Percentiles rank a stretch among this genome's conserved stretches.
Conservation (phyloP, 2,113 vertebrate genomes). For the Sinocyclocheilus anophthalmus region DNA sequence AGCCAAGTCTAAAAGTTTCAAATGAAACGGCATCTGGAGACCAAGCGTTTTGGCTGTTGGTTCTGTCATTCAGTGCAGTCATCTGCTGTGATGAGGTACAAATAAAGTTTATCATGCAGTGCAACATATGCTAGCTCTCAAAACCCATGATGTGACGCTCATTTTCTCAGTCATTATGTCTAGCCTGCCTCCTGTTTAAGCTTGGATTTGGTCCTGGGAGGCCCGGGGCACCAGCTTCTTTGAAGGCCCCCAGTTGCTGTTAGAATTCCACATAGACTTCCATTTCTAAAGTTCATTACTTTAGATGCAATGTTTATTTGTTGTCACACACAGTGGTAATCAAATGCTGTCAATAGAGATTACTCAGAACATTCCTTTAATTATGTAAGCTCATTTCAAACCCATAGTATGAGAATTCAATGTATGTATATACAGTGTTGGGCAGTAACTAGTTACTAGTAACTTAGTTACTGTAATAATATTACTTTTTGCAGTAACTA, state of each 20-base stretch:
- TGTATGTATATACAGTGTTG: too few relatives aligned
- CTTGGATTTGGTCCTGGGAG: neutral
- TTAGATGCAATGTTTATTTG: neutral
- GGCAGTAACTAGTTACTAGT: too few relatives aligned
- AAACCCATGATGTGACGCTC: neutral
- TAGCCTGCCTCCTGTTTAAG: constrained; percentile 3
- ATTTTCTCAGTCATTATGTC: neutral
- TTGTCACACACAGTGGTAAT: neutral
- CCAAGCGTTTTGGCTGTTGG: neutral
- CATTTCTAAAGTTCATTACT: neutral
- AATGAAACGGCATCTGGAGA: constrained; percentile 9
- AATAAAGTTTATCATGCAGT: constrained; percentile 16
- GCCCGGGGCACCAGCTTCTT: neutral
- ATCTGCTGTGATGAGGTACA: neutral
- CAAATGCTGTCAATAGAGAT: neutral
- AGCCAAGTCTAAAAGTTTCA: neutral
- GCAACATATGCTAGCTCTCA: constrained; percentile 15
- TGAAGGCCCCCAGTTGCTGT: neutral
- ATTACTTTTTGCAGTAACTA: too few relatives aligned
- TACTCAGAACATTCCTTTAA: neutral
- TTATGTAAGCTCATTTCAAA: neutral
- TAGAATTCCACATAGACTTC: neutral
- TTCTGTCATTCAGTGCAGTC: neutral
- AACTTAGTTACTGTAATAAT: too few relatives aligned
- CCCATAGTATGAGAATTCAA: too few relatives aligned